These are phyloP conservation scores for Lepidotrigona ventralis DNA, from an alignment of 1,140 invertebrate species.

Conservation along the genomic window DNA sequence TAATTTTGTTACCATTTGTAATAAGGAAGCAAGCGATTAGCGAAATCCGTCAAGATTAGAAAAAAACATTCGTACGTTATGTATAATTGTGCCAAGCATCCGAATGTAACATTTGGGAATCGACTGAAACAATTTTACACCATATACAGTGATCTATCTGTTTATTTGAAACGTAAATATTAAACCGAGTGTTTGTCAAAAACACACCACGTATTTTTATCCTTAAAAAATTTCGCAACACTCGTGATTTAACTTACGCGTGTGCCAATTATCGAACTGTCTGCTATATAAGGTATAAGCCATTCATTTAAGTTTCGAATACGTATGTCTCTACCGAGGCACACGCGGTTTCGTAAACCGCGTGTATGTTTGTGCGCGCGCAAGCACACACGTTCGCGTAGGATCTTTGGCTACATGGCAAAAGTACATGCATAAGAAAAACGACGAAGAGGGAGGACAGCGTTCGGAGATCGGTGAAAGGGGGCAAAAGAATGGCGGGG, in stretches of 20 bases:
- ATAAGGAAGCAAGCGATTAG: conserved; percentile 42
- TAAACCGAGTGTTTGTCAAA: not conserved
- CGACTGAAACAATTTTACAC: not conserved
- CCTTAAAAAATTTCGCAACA: conserved; percentile 5
- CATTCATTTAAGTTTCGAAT: conserved; percentile 34
- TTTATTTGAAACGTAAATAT: not conserved
- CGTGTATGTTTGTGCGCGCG: conserved; percentile 7
- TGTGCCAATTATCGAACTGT: not conserved
- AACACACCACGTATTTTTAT: not conserved
- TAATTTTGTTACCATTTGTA: conserved; percentile 39
- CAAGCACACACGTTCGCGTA: not conserved
- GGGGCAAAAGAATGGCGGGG: conserved; percentile 17
- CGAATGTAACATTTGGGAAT: not conserved
- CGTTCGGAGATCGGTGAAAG: conserved; percentile 37
- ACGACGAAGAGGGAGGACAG: conserved; percentile 6
- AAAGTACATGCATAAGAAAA: conserved; percentile 28
- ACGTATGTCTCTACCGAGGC: not conserved
- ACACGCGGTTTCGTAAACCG: conserved; percentile 27
- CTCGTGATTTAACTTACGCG: not conserved
- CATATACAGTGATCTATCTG: too few relatives aligned
- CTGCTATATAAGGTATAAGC: conserved; percentile 7
- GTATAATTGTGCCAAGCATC: not conserved
- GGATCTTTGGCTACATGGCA: conserved; percentile 18
- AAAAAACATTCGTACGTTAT: not conserved
- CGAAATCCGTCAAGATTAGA: not conserved